These are phyloP conservation scores for Chaetops frenatus DNA, from an alignment of 2,113 vertebrate species.

Conservation along the genomic window DNA sequence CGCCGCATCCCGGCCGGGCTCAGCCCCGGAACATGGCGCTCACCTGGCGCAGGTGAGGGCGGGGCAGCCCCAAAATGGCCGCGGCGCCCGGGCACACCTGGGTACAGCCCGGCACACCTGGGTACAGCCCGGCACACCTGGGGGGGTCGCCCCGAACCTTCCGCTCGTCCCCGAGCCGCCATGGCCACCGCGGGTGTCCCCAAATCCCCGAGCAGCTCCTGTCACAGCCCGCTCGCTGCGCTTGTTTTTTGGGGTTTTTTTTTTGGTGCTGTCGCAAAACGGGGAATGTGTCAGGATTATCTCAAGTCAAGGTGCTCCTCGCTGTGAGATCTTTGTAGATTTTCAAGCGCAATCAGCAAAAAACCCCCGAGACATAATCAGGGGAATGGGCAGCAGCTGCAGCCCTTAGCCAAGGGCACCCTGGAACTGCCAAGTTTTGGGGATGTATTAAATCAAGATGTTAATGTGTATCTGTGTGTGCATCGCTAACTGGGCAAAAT, in stretches of 20 bases:
- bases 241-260: accelerated
- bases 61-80: neutral
- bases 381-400: neutral
- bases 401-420: neutral
- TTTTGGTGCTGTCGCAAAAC: neutral
- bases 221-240: accelerated
- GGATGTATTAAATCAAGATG: neutral
- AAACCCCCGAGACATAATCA: neutral
- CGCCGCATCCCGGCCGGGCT: neutral
- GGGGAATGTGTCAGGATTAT: neutral
- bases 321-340: neutral
- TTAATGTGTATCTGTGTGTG: neutral
- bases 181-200: accelerated
- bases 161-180: no score
- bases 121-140: no score
- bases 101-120: no score
- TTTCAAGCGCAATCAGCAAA: neutral
- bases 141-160: no score
- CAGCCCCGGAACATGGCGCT: constrained; percentile 7
- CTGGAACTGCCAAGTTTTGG: neutral
- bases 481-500: neutral
- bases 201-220: neutral
- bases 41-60: constrained; percentile 5
- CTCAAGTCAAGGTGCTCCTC: neutral
- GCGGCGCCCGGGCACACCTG: neutral